phyloP scores from a whole-genome alignment of 2,797 vertebrate genomes.

The Agapornis canus region DNA sequence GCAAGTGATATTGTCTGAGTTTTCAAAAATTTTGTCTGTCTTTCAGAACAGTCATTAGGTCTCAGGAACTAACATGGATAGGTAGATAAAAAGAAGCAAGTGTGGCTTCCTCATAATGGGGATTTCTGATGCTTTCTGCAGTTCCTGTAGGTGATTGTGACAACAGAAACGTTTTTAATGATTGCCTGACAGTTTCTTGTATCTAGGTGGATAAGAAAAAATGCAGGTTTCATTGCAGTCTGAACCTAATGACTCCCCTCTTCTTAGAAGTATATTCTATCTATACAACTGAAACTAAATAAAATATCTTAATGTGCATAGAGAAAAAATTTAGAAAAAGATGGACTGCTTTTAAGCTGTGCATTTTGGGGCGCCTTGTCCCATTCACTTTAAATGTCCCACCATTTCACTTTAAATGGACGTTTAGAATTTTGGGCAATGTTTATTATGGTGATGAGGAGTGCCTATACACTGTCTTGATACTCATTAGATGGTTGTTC shows the following conservation, averaged over 20 bases:
- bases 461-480: neutral
- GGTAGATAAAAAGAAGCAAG: neutral
- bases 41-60: neutral
- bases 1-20: neutral
- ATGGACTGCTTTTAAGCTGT: neutral
- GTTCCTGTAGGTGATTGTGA: neutral
- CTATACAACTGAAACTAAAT: neutral
- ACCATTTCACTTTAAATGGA: neutral
- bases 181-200: neutral
- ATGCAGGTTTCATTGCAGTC: neutral
- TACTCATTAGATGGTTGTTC: neutral
- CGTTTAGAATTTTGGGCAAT: neutral
- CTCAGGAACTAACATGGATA: neutral
- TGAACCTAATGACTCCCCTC: neutral
- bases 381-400: neutral
- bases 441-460: neutral
- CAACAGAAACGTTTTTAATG: neutral
- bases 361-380: neutral
- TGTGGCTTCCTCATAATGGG: fast-evolving
- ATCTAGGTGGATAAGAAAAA: neutral
- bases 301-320: fast-evolving
- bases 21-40: neutral
- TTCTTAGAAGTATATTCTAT: neutral
- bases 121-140: neutral
- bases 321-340: neutral